Conservation (phyloP, 2,888 invertebrate species). For the Diloba caeruleocephala region DNA sequence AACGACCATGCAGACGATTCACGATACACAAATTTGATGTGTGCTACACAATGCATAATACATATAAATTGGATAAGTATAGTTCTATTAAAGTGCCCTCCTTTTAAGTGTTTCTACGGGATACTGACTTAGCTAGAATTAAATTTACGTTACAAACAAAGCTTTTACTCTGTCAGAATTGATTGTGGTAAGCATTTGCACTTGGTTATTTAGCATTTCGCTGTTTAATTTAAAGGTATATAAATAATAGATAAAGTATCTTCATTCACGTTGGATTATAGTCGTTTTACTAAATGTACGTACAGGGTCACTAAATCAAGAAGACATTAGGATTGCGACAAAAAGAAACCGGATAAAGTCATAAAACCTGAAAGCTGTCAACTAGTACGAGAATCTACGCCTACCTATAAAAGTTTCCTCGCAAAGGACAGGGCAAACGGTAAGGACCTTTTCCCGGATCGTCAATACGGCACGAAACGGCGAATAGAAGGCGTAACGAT, state of each 20-base stretch:
- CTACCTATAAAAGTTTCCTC: slow-evolving; percentile 69
- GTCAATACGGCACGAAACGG: slow-evolving; percentile 77
- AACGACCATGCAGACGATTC: slow-evolving; percentile 48
- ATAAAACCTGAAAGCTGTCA: slow-evolving; percentile 62
- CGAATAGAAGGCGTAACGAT: slow-evolving; percentile 80
- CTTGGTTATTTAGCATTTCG: slow-evolving; percentile 68
- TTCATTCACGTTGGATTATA: slow-evolving; percentile 53
- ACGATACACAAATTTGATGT: slow-evolving; percentile 36
- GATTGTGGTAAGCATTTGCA: slow-evolving; percentile 72
- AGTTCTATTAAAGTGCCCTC: slow-evolving; percentile 57
- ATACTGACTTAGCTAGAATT: slow-evolving; percentile 70
- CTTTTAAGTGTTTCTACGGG: slow-evolving; percentile 64
- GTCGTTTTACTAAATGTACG: slow-evolving; percentile 19
- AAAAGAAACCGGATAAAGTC: slow-evolving; percentile 54
- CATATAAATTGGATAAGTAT: slow-evolving; percentile 50
- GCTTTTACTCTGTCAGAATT: slow-evolving; percentile 80
- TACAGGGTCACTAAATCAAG: slow-evolving; percentile 4
- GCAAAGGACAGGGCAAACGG: slow-evolving; percentile 63
- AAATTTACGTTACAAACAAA: slow-evolving; percentile 76
- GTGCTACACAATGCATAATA: too few species aligned
- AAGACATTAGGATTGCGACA: background rate
- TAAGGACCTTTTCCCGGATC: slow-evolving; percentile 75
- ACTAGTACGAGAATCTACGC: slow-evolving; percentile 68
- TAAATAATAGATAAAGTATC: too few species aligned
- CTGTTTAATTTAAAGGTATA: slow-evolving; percentile 70